phyloP scores from a whole-genome alignment of 2,797 vertebrate species.

The Syngnathus rostellatus region DNA sequence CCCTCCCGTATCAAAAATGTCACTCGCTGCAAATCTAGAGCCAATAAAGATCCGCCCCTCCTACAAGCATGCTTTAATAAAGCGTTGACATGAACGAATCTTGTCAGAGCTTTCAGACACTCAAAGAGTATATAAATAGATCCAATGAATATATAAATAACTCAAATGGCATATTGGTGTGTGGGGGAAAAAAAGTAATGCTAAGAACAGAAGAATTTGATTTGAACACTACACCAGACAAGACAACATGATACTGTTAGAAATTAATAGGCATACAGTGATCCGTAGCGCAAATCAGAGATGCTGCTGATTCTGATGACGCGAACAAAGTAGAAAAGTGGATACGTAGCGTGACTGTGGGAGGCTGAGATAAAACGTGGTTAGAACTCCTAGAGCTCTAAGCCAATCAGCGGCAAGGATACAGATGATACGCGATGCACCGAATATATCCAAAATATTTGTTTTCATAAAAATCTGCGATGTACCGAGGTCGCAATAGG shows the following conservation, averaged over 20 bases:
- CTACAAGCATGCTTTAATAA: background rate
- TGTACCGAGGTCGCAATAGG: too few species aligned
- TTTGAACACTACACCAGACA: background rate
- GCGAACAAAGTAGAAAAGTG: too few species aligned
- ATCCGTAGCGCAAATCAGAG: too few species aligned
- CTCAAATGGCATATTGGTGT: background rate
- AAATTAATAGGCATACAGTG: background rate
- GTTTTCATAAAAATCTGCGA: too few species aligned
- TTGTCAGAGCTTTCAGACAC: background rate
- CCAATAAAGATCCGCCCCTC: background rate
- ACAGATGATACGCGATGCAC: too few species aligned
- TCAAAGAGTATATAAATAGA: constrained; percentile 7
- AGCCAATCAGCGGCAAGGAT: too few species aligned
- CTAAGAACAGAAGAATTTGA: background rate
- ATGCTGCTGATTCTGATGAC: too few species aligned
- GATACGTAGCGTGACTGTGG: too few species aligned
- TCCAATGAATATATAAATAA: constrained; percentile 2
- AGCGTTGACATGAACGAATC: background rate
- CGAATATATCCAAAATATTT: too few species aligned
- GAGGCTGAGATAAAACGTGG: too few species aligned
- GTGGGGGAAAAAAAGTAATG: background rate
- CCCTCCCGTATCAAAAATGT: background rate
- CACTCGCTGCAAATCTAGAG: background rate
- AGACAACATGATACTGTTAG: background rate
- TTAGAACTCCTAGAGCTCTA: too few species aligned